Percentiles rank a stretch among this genome's conserved stretches.
Conservation (phyloP, 2,797 vertebrate genomes). For the Onychomys leucogaster region DNA sequence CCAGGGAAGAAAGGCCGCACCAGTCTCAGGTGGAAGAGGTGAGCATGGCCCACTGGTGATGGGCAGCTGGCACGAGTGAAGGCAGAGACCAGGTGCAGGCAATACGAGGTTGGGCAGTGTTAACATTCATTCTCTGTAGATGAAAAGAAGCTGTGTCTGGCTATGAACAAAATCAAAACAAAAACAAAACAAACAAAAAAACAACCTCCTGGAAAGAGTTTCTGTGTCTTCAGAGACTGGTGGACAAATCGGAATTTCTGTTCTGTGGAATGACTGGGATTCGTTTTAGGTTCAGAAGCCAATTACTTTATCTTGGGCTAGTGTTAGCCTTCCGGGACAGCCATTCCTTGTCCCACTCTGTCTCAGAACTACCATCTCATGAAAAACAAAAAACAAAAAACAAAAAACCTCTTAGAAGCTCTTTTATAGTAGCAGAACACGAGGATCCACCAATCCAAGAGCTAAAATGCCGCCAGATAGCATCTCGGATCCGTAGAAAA, state of each 20-base stretch:
- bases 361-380: neutral
- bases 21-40: neutral
- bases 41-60: neutral
- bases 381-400: too few relatives aligned
- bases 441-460: neutral
- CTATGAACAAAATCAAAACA: neutral
- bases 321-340: neutral
- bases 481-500: neutral
- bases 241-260: neutral
- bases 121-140: neutral
- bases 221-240: neutral
- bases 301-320: neutral
- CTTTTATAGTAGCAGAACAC: neutral
- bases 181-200: neutral
- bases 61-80: accelerated
- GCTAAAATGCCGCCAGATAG: neutral
- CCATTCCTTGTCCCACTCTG: neutral
- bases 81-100: neutral
- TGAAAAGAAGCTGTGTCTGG: neutral
- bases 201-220: neutral
- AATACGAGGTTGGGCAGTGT: accelerated
- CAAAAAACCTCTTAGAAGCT: neutral
- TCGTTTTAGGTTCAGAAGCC: neutral
- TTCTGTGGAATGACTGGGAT: too few relatives aligned
- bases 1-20: neutral